A percentile compares a stretch with the other conserved stretches of the same genome.
Evolutionary conservation across 2,797 vertebrate species (phyloP).

Genomic region (Merluccius polli): DNA sequence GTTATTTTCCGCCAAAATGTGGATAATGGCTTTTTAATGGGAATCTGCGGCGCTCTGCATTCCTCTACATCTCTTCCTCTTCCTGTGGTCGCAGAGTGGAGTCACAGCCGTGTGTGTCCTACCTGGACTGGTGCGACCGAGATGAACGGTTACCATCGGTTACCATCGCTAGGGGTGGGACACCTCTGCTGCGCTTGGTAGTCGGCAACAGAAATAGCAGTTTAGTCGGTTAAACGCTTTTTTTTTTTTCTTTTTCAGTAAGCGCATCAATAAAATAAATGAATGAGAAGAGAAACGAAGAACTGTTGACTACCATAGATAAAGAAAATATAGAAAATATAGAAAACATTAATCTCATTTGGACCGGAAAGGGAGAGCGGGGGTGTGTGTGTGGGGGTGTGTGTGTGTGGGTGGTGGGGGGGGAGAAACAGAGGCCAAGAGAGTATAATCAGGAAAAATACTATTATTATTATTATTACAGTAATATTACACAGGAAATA

Average conservation of each 20-base stretch:
- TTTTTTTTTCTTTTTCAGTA: no score
- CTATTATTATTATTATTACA: neutral
- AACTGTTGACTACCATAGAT: neutral
- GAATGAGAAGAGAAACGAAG: no score
- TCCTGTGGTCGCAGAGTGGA: neutral
- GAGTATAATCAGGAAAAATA: neutral
- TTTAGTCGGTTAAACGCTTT: no score
- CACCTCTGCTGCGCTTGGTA: no score
- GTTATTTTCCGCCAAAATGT: neutral
- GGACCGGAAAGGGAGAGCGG: neutral
- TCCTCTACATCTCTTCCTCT: no score
- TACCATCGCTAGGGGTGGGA: no score
- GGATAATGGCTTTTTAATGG: neutral
- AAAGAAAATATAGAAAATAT: neutral
- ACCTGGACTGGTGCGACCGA: neutral
- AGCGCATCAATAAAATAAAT: no score
- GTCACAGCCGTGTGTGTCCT: neutral
- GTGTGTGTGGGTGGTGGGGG: neutral
- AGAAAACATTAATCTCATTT: neutral
- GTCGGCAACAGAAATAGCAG: no score
- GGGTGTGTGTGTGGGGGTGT: neutral
- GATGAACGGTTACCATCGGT: neutral
- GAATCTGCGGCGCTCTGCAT: neutral
- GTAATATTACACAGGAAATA: neutral
- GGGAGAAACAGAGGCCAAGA: neutral